Conservation (phyloP, 1,140 invertebrate genomes). For the Hypsibius dujardini region DNA sequence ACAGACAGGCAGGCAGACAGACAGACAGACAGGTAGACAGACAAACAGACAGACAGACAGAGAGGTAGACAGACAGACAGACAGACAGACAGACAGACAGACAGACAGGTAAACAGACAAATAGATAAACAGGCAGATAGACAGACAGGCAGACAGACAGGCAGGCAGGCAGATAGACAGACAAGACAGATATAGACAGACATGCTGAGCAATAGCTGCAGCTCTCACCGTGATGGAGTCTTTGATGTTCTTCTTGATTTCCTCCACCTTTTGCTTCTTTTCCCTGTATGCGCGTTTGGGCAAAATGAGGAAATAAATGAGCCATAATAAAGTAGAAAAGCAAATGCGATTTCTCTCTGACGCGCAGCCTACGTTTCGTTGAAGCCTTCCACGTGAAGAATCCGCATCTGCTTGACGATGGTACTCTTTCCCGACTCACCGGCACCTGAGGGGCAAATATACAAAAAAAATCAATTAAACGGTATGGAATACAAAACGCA, state of each 20-base stretch:
- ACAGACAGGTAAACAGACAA: too few relatives aligned
- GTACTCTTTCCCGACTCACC: slow-evolving; percentile 43
- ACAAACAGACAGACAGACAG: too few relatives aligned
- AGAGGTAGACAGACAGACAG: too few relatives aligned
- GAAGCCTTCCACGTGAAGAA: slow-evolving; percentile 96
- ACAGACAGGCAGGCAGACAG: too few relatives aligned
- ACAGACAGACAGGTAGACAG: too few relatives aligned
- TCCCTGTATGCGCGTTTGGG: slow-evolving; percentile 43
- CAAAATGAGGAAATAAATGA: slow-evolving; percentile 26
- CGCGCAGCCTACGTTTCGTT: slow-evolving; percentile 54
- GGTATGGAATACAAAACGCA: neutral
- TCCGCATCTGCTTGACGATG: slow-evolving; percentile 99
- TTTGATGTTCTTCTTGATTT: slow-evolving; percentile 97
- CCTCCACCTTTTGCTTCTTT: slow-evolving; percentile 93
- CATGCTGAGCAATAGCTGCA: too few relatives aligned
- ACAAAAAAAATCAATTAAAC: slow-evolving; percentile 18
- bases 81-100: too few relatives aligned
- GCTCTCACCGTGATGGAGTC: slow-evolving; percentile 90
- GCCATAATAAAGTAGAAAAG: neutral
- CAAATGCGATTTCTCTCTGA: neutral
- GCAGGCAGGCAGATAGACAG: too few relatives aligned
- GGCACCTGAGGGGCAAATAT: slow-evolving; percentile 39
- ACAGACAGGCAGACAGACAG: too few relatives aligned
- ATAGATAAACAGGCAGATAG: too few relatives aligned
- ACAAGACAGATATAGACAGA: too few relatives aligned